A percentile compares a stretch with the other conserved stretches of the same genome.
Conservation (phyloP, 2,888 invertebrate species). For the Heterodera filipjevi region DNA sequence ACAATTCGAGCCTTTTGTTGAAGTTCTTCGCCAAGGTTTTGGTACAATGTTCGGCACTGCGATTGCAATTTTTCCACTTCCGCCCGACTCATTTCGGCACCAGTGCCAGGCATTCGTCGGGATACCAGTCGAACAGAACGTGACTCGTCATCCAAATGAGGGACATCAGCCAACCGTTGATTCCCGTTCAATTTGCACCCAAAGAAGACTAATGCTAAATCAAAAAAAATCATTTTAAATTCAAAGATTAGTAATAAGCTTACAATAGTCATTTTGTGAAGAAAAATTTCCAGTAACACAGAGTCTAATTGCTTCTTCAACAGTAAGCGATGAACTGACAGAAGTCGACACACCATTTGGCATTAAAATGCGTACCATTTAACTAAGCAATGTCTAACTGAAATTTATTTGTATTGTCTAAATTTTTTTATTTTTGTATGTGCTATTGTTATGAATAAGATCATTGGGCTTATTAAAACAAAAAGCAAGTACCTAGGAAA, state of each 20-base stretch:
- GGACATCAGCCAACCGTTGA: constrained; percentile 4
- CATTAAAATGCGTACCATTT: not conserved
- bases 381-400: too few species aligned
- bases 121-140: constrained; percentile 8
- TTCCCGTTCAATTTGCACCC: constrained; percentile 12
- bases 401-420: too few species aligned
- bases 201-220: constrained; percentile 25
- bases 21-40: not conserved
- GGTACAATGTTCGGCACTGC: not conserved
- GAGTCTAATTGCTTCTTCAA: not conserved
- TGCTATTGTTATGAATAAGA: too few species aligned
- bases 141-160: constrained; percentile 14
- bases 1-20: not conserved
- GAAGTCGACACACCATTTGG: not conserved
- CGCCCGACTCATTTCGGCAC: not conserved
- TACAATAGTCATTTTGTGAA: not conserved
- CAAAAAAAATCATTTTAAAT: not conserved
- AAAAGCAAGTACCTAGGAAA: too few species aligned
- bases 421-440: too few species aligned
- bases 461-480: too few species aligned
- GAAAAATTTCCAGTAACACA: not conserved
- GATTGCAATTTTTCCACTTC: not conserved
- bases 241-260: not conserved
- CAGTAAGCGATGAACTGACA: not conserved
- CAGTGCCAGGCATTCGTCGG: not conserved